Evolutionary conservation across 2,113 vertebrate species (phyloP).

Genomic region (Sorex araneus): DNA sequence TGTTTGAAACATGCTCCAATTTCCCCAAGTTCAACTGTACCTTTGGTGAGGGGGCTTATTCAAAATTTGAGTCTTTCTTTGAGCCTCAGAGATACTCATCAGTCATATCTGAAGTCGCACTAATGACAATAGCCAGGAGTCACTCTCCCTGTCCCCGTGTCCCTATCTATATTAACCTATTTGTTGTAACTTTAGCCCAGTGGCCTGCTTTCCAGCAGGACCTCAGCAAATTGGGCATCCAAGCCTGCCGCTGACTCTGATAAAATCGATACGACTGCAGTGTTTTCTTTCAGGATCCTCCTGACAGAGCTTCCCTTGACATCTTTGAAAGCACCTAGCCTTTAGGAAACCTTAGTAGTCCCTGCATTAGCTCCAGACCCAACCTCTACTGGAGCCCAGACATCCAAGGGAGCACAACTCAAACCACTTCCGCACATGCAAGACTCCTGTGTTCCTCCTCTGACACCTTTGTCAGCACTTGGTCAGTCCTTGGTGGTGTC

Average conservation of each 20-base stretch:
- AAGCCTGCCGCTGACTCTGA: not conserved
- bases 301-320: not conserved
- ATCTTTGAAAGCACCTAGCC: constrained; percentile 81
- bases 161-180: too few species aligned
- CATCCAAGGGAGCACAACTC: constrained; percentile 84
- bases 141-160: not conserved
- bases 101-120: not conserved
- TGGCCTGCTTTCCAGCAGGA: not conserved
- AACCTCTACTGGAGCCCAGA: constrained; percentile 45
- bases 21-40: not conserved
- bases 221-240: not conserved
- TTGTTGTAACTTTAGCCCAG: not conserved
- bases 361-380: not conserved
- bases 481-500: constrained; percentile 65
- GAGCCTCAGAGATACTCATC: not conserved
- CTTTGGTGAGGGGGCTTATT: not conserved
- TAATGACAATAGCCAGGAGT: not conserved
- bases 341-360: constrained; percentile 86
- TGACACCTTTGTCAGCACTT: constrained; percentile 73
- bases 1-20: constrained; percentile 18
- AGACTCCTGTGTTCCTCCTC: constrained; percentile 78
- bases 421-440: constrained; percentile 84
- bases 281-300: not conserved
- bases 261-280: not conserved
- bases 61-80: not conserved